Evolutionary conservation across 2,113 vertebrate species (phyloP), one percentile per base, ranked within the genome.

Genomic region (Pyxicephalus adspersus): DNA sequence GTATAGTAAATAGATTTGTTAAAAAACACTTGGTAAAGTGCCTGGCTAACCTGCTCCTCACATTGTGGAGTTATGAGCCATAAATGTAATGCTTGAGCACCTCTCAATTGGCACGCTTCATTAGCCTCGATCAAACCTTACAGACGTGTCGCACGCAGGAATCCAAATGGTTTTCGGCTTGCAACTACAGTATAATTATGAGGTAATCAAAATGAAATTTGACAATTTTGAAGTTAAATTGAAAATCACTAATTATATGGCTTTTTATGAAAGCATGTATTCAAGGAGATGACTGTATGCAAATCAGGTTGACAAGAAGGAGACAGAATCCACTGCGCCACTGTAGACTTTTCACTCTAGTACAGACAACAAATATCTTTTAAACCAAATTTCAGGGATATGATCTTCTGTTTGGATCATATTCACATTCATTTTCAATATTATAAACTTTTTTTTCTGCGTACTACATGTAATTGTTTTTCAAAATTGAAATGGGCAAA

Each of bases 181-280:
- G 80, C 83, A 84, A 76, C 83, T 81, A 81, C 84, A 80, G 72
- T 84, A 83, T 86, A 88, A 87, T 90, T 87, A 90, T 84, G 83
- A 89, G 83, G 71, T 85, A 89, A 93, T 90, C 85, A 91, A 89
- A 90, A 88, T 85, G 87, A 88, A 89, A 87, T 86, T 88, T 85
- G 86, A 84, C 78, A 77, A 83, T 87, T 92, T 89, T 87, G 70
- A 89, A 89, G 83, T 87, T 87, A 91, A 91, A 91, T 86, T 90
- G 88, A 87, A 91, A 91, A 85, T 86, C 87, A 76, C 84, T 90
- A 86, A 90, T 90, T 90, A 87, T 87, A 81, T 84, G 87, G 85
- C 84, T 89, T 86, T 45, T 91, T 84, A 84, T 86, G 82, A 87
- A 91, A 86, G 83, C 66, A 77, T 84, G 89, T 86, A 90, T 91